Evolutionary conservation across 2,797 vertebrate genomes (phyloP).

Genomic region (Melanotaenia nigrans): DNA sequence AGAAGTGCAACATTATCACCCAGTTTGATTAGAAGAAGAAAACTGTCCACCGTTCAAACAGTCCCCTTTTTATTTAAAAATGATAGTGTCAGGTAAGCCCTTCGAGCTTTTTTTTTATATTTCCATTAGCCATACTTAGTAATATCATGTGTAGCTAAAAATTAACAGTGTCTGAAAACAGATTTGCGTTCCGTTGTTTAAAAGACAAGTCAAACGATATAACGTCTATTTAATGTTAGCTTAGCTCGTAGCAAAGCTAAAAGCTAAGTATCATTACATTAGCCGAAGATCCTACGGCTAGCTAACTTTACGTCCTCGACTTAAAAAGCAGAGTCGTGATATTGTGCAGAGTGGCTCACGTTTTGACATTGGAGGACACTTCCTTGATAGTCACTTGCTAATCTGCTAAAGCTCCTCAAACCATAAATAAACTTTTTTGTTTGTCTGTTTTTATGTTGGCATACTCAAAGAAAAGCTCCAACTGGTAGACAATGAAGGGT

Average conservation of each 20-base stretch:
- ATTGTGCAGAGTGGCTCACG: not conserved
- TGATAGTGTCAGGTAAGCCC: constrained; percentile 40
- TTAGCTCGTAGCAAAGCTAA: constrained; percentile 4
- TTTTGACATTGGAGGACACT: constrained; percentile 20
- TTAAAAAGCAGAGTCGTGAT: not conserved
- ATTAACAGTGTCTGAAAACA: not conserved
- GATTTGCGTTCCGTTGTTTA: not conserved
- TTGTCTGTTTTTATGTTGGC: not conserved
- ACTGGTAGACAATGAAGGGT: not conserved
- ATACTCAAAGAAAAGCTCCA: not conserved
- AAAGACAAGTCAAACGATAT: not conserved
- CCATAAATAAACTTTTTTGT: not conserved
- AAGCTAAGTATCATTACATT: not conserved
- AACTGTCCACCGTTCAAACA: constrained; percentile 55
- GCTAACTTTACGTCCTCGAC: constrained; percentile 12
- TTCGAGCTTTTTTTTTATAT: not conserved
- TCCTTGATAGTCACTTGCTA: not conserved
- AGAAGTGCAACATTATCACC: rapidly evolving
- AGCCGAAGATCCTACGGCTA: not conserved
- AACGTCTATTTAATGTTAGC: not conserved
- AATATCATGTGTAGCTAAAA: not conserved
- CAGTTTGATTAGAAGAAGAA: constrained; percentile 62
- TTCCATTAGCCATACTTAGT: not conserved
- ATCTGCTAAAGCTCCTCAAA: not conserved
- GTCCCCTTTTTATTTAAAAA: constrained; percentile 45